phyloP scores from a whole-genome alignment of 2,888 invertebrate genomes.

The Autographa gamma region DNA sequence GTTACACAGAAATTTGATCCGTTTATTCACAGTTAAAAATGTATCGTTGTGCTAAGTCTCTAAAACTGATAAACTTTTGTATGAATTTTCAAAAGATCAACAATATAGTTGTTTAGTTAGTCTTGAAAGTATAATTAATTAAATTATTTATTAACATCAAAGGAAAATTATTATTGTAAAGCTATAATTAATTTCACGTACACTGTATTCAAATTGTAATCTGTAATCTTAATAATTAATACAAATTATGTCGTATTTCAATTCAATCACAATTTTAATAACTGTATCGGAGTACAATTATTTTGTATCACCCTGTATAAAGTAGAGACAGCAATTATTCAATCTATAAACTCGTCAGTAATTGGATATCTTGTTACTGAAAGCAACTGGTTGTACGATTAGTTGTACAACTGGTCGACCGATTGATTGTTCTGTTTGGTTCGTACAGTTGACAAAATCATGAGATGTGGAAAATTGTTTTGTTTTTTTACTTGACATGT shows the following conservation, averaged over 20 bases:
- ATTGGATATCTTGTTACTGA: slow-evolving; percentile 46
- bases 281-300: slow-evolving; percentile 20
- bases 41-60: too few relatives aligned
- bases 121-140: too few relatives aligned
- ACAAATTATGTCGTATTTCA: not conserved
- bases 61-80: too few relatives aligned
- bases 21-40: too few relatives aligned
- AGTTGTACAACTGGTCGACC: slow-evolving; percentile 3
- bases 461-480: not conserved
- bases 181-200: not conserved
- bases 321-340: slow-evolving; percentile 36
- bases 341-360: slow-evolving; percentile 49
- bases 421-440: not conserved
- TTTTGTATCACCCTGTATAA: slow-evolving; percentile 18
- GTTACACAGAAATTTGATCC: too few relatives aligned
- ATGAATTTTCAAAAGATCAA: too few relatives aligned
- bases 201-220: not conserved
- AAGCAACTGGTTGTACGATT: slow-evolving; percentile 19
- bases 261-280: slow-evolving; percentile 6
- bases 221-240: not conserved
- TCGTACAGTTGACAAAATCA: slow-evolving; percentile 20
- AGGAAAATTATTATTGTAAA: not conserved
- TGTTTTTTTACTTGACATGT: too few relatives aligned
- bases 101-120: too few relatives aligned
- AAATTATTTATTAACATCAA: not conserved